Base-by-base conservation (phyloP, 2,113 vertebrate genomes). In the Kryptolebias marmoratus region DNA sequence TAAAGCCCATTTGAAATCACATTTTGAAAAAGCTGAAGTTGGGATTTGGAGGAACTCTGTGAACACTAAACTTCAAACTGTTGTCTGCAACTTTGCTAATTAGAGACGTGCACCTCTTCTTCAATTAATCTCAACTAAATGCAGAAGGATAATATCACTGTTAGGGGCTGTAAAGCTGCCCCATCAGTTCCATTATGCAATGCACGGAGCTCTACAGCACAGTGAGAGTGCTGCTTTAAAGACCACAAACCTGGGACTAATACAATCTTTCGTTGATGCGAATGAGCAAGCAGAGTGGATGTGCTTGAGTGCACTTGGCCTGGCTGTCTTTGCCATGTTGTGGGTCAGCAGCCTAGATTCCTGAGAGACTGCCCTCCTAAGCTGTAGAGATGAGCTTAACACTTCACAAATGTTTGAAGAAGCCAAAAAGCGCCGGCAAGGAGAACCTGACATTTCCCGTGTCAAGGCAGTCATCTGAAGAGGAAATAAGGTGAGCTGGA, bases 401-500 rank as follows among this genome's bases (percentile, higher is more conserved):
- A 89, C 82, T 89, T 88, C 74, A 91, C 86, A 91, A 88, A 90
- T 88, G 85, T 91, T 89, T 92, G 85, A 90, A 83, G 88, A 89
- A 91, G 87, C 78, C 84, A 84, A 88, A 87, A 79, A 83, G 84
- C 15, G 16, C 75, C 61, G 63, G 71, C 77, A 76, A 77, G 66
- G 76, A 82, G 55, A 79, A 76, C 62, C 79, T 89, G 86, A 89
- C 86, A 88, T 90, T 91, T 88, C 85, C 77, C 66, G 66, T 80
- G 86, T 78, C 30, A 28, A 71, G 60, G 74, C 84, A 74, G 76
- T 81, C 85, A 76, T 85, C 75, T 87, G 87, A 83, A 77, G 71
- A 87, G 83, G 79, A 84, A 87, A 86, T 77, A 80, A 72, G 86
- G 85, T 80, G 79, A 85, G 79, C 76, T 31, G 80, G 44, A 73